phyloP scores from a whole-genome alignment of 2,113 vertebrate genomes.

The Potamarius usumacintae region DNA sequence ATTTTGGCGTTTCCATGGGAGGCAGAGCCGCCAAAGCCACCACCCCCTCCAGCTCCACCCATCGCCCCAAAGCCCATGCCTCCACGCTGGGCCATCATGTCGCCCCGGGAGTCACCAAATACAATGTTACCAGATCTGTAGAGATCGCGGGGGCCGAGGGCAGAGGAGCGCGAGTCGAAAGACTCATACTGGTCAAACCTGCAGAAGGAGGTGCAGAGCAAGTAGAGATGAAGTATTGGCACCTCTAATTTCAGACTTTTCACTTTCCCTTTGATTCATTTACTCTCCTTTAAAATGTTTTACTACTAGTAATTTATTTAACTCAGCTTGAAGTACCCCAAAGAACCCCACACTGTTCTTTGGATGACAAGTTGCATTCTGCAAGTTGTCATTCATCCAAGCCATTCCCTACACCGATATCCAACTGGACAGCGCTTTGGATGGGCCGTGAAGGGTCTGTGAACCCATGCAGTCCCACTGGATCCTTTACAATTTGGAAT shows the following conservation, averaged over 20 bases:
- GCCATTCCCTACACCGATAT: constrained; percentile 27
- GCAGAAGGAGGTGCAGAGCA: constrained; percentile 73
- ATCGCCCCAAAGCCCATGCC: constrained; percentile 65
- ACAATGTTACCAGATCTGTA: constrained; percentile 86
- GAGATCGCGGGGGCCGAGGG: constrained; percentile 82
- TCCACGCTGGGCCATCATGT: constrained; percentile 71
- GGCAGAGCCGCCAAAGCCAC: constrained; percentile 78
- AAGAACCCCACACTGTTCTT: constrained; percentile 17
- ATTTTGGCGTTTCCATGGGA: constrained; percentile 81
- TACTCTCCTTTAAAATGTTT: constrained; percentile 20
- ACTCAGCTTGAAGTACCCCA: background rate
- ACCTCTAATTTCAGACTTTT: constrained; percentile 56
- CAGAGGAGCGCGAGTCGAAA: constrained; percentile 82
- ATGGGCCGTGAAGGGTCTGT: constrained; percentile 15
- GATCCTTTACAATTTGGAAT: constrained; percentile 4
- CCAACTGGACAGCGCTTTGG: background rate
- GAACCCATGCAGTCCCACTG: background rate
- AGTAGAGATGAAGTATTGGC: constrained; percentile 69
- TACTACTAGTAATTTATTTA: constrained; percentile 35
- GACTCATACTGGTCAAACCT: constrained; percentile 92
- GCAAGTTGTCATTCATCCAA: constrained; percentile 37
- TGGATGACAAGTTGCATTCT: constrained; percentile 49
- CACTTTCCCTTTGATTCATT: constrained; percentile 59
- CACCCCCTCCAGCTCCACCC: constrained; percentile 64
- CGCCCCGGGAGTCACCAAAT: constrained; percentile 79